phyloP scores from a whole-genome alignment of 2,888 invertebrate species.

The Rhorus exstirpatorius region DNA sequence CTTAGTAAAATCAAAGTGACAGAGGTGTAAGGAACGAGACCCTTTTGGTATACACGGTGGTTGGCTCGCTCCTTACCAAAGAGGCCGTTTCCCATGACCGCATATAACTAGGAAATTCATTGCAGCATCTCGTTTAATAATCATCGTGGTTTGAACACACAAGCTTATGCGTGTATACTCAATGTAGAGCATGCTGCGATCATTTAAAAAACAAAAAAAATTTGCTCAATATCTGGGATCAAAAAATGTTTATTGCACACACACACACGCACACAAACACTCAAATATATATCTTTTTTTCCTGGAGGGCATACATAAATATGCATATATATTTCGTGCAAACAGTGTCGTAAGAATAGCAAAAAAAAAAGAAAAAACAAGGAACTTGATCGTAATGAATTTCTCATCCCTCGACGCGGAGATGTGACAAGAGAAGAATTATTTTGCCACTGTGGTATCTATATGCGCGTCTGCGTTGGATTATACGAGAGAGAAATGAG shows the following conservation, averaged over 20 bases:
- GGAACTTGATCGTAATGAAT: no score
- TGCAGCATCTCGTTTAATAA: constrained; percentile 79
- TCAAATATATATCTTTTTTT: no score
- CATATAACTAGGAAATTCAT: constrained; percentile 83
- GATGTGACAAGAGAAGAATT: neutral
- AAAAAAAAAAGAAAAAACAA: no score
- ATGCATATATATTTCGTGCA: no score
- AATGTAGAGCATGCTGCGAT: neutral
- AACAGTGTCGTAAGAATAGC: no score
- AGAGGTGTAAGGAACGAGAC: constrained; percentile 66
- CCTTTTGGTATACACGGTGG: constrained; percentile 49
- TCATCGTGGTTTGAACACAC: constrained; percentile 46
- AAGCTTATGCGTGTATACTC: neutral
- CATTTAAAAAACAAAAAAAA: neutral
- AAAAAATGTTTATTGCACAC: neutral
- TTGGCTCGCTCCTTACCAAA: constrained; percentile 72
- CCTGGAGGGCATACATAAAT: no score
- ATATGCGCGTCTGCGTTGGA: constrained; percentile 11
- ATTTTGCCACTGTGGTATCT: constrained; percentile 6
- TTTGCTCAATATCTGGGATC: neutral
- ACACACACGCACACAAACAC: no score
- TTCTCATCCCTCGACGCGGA: neutral
- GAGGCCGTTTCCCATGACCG: constrained; percentile 76
- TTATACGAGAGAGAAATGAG: constrained; percentile 14
- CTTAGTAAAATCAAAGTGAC: constrained; percentile 73